Evolutionary conservation across 1,140 invertebrate genomes (phyloP).

Genomic region (Aradophagus sp.): DNA sequence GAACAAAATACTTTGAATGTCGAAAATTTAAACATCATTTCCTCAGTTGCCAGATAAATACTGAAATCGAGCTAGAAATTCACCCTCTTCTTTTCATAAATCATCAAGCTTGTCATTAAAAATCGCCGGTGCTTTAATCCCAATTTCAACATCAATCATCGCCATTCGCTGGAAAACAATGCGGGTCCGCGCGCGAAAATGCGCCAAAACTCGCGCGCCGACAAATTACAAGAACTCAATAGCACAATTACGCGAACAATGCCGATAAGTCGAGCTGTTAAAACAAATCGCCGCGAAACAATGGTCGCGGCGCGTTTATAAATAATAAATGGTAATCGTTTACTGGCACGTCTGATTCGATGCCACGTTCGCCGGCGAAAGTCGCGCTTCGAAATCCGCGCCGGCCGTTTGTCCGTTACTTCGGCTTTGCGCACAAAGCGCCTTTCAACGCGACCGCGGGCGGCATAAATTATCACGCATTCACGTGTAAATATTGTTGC

Average conservation of each 20-base stretch:
- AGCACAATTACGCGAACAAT: conserved; percentile 44
- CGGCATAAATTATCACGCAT: conserved; percentile 37
- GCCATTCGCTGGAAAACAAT: too few relatives aligned
- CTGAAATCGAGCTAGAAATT: too few relatives aligned
- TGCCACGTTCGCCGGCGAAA: conserved; percentile 21
- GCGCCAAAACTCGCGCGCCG: conserved; percentile 21
- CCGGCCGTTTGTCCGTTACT: conserved; percentile 7
- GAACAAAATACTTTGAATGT: too few relatives aligned
- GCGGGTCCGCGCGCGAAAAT: conserved; percentile 12
- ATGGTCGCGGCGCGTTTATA: conserved; percentile 39
- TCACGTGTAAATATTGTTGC: conserved; percentile 34
- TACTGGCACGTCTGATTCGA: conserved; percentile 36
- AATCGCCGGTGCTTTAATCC: too few relatives aligned
- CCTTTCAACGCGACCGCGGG: too few relatives aligned
- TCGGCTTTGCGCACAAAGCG: conserved; percentile 5
- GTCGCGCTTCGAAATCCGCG: not conserved
- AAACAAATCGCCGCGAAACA: conserved; percentile 46
- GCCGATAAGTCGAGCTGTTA: conserved; percentile 40
- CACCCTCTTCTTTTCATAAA: too few relatives aligned
- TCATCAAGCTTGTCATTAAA: too few relatives aligned
- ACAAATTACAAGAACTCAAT: conserved; percentile 45
- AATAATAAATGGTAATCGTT: conserved; percentile 49
- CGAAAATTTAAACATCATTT: too few relatives aligned
- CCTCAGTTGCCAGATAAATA: too few relatives aligned
- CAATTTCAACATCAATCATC: too few relatives aligned